Evolutionary conservation across 2,797 vertebrate species (phyloP).

Genomic region (Gambusia yucatana): DNA sequence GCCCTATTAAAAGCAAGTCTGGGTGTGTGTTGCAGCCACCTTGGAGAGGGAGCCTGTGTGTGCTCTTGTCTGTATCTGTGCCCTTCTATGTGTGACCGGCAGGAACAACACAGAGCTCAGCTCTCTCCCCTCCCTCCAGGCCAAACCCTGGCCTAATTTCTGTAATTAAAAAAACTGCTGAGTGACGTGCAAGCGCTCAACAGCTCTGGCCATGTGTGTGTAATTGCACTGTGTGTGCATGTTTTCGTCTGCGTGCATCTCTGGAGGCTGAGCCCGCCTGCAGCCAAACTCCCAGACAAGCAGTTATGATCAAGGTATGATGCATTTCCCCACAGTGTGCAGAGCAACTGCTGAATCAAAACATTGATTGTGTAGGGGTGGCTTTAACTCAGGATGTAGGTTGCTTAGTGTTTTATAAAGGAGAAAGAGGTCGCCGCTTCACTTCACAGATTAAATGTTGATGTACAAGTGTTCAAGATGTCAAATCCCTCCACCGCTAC

Average conservation of each 20-base stretch:
- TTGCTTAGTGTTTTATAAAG: neutral
- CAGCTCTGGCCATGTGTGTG: neutral
- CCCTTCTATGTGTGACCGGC: slow-evolving; percentile 25
- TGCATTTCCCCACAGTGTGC: slow-evolving; percentile 45
- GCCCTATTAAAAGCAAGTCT: slow-evolving; percentile 33
- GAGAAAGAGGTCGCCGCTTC: neutral
- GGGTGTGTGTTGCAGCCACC: slow-evolving; percentile 27
- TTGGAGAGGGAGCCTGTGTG: slow-evolving; percentile 22
- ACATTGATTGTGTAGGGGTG: slow-evolving; percentile 10
- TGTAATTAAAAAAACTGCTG: slow-evolving; percentile 67
- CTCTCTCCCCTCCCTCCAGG: slow-evolving; percentile 13
- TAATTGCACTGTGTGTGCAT: neutral
- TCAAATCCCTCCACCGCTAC: neutral
- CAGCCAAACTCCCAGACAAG: slow-evolving; percentile 46
- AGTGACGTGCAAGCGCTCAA: slow-evolving; percentile 29
- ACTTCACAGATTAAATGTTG: neutral
- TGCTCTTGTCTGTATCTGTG: slow-evolving; percentile 12
- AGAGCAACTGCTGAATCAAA: slow-evolving; percentile 52
- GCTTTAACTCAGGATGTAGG: neutral
- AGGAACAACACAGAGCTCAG: slow-evolving; percentile 15
- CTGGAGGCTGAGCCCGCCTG: slow-evolving; percentile 12
- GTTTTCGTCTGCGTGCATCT: slow-evolving; percentile 1
- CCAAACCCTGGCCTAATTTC: slow-evolving; percentile 61
- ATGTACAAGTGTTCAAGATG: neutral
- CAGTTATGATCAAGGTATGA: slow-evolving; percentile 57